Base-by-base conservation (phyloP, 92 coral and sea anemone species). In the Epizoanthus rinbou region DNA sequence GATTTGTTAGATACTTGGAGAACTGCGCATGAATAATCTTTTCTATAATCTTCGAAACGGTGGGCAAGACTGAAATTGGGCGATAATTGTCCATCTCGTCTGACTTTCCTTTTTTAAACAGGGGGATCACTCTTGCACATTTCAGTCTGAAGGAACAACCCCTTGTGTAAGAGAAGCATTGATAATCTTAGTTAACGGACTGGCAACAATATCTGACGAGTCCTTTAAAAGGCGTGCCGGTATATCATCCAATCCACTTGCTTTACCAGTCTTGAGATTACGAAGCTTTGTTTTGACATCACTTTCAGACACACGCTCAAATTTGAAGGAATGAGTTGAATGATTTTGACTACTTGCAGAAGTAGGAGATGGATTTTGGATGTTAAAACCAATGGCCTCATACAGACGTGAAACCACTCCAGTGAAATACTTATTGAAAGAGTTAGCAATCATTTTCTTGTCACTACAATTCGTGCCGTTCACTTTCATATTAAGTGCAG, bases 41-140 rank as follows among this genome's bases (percentile, higher is more conserved):
- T 59, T 81, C 85, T 66, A 81, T 37, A 15, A 81, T 6, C 35
- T 64, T 80, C n/a, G 74, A 80, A 5, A 80, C 73, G 6, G 84
- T 23, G 5, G 75, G 84, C 14, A 74, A 45, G 23, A 41, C 54
- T 25, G 80, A 74, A 45, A 74, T 50, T 35, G 80, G 80, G 24
- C 80, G 80, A 74, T 25, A 74, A 74, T 74, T 74, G 54, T 37
- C 76, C 76, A 71, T 71, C 60, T 74, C 63, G 24, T 47, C 80
- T 45, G 80, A 74, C 62, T 74, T 74, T 50, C 80, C 80, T 74
- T 45, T 45, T 74, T 74, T 74, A 74, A 74, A 74, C 47, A 74
- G 80, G 47, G 58, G 60, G 80, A 74, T 74, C 18, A 74, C 80
- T 35, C 17, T 74, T 74, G 80, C 80, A 45, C 54, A 16, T 35